Percentiles rank a stretch among this genome's conserved stretches.
These are phyloP conservation scores for Piliocolobus tephrosceles DNA, from an alignment of 2,113 vertebrate species.

Conservation along the genomic window DNA sequence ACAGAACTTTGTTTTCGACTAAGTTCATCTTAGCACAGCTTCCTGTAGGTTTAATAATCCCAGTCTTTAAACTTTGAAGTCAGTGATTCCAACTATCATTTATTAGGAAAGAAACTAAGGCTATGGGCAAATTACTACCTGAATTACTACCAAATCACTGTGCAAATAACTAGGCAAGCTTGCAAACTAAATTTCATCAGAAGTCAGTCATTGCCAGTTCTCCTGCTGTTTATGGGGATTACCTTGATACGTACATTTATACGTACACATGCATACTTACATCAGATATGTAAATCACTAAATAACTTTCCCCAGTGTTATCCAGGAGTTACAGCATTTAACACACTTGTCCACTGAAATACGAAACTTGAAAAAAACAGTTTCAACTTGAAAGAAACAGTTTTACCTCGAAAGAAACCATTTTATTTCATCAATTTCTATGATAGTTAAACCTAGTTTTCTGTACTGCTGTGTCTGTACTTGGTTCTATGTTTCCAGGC, in stretches of 20 bases:
- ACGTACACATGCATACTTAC: background rate
- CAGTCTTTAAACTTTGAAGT: background rate
- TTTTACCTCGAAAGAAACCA: background rate
- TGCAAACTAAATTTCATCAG: background rate
- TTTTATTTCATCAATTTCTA: background rate
- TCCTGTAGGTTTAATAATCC: background rate
- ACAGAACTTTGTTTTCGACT: background rate
- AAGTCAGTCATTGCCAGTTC: background rate
- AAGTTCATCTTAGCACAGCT: background rate
- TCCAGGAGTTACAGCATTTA: too few species aligned
- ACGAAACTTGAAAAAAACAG: too few species aligned
- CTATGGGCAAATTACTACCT: background rate
- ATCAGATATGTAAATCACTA: background rate
- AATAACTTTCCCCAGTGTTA: background rate
- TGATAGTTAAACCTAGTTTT: conserved; percentile 10
- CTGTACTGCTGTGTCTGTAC: background rate
- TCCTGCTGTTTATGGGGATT: background rate
- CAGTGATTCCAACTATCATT: background rate
- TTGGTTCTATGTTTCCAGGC: conserved; percentile 47
- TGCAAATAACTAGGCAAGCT: background rate
- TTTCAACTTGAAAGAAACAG: too few species aligned
- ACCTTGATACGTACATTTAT: background rate
- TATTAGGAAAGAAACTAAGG: background rate
- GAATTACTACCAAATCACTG: background rate
- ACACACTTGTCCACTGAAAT: too few species aligned